phyloP scores from a whole-genome alignment of 2,888 invertebrate genomes.

The Omphaloscelis lunosa region DNA sequence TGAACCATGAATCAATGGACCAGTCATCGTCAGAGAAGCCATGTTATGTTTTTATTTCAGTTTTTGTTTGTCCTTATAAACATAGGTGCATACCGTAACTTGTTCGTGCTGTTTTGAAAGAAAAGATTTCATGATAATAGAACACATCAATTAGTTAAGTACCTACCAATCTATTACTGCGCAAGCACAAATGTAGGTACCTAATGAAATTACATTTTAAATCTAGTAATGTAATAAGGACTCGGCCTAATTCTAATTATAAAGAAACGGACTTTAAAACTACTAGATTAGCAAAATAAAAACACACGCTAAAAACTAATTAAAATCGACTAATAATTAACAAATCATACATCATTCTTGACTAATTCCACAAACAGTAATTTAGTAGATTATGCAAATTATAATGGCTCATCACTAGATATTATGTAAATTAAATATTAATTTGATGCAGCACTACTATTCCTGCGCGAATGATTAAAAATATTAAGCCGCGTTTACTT shows the following conservation, averaged over 20 bases:
- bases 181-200: not conserved
- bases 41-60: not conserved
- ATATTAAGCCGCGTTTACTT: slow-evolving; percentile 17
- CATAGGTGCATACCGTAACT: not conserved
- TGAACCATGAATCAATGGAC: not conserved
- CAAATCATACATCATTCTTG: not conserved
- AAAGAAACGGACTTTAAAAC: too few relatives aligned
- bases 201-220: not conserved
- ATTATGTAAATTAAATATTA: slow-evolving; percentile 20
- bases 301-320: slow-evolving; percentile 21
- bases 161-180: not conserved
- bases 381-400: slow-evolving; percentile 34
- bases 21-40: not conserved
- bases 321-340: not conserved
- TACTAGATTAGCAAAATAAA: not conserved
- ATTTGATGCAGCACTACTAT: slow-evolving; percentile 29
- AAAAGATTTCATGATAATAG: not conserved
- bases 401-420: slow-evolving; percentile 17
- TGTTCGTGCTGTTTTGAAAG: too few relatives aligned
- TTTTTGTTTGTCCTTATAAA: not conserved
- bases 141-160: not conserved
- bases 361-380: slow-evolving; percentile 10
- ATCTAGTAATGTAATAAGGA: not conserved
- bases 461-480: slow-evolving; percentile 5
- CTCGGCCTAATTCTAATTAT: not conserved